Evolutionary conservation across 2,113 vertebrate species (phyloP), one percentile per base, ranked within the genome.

Genomic region (Chamaetylas fuelleborni): DNA sequence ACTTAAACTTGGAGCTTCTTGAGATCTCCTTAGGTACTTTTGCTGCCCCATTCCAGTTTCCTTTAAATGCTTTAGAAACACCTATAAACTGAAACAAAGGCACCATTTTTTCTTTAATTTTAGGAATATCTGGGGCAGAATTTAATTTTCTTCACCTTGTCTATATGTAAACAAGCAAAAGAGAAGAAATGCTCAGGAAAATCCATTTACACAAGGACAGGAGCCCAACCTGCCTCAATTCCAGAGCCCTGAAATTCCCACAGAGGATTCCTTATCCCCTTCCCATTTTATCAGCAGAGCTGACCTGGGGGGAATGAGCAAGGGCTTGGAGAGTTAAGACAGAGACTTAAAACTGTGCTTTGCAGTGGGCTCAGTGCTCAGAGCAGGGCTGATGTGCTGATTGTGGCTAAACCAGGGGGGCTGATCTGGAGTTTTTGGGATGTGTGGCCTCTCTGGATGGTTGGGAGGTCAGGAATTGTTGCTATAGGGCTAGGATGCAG

Each of bases 311-410:
- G 31, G 9, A 67, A 67, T 3, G 40, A 22, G 40, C 38, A 43
- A 88, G 54, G 62, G n/a, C 53, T 79, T 18, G 4, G 56, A 62
- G 33, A 64, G 60, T 19, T 47, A 8, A 86, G 72, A 48, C 88
- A 89, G 94, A 95, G 92, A 89, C 83, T 91, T 95, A 95, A 92
- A 91, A 48, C 86, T 74, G 92, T 65, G 9, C 69, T 78, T 66
- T 93, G 58, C 61, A 36, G 58, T 67, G 53, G 26, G n/a, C 38
- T 12, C 31, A 47, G 66, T 15, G 54, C 90, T 77, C 40, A 6
- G 88, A 5, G 48, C 83, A 74, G 83, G 79, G 62, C 91, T 56
- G 92, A 43, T 60, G 86, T 34, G 86, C 95, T 65, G 92, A 29
- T 20, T 17, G 88, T 76, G 93, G 91, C 86, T 95, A 67, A 92